Percentiles rank a stretch among this genome's conserved stretches.
Conservation (phyloP, 2,113 vertebrate species). For the Oenanthe oenanthe region DNA sequence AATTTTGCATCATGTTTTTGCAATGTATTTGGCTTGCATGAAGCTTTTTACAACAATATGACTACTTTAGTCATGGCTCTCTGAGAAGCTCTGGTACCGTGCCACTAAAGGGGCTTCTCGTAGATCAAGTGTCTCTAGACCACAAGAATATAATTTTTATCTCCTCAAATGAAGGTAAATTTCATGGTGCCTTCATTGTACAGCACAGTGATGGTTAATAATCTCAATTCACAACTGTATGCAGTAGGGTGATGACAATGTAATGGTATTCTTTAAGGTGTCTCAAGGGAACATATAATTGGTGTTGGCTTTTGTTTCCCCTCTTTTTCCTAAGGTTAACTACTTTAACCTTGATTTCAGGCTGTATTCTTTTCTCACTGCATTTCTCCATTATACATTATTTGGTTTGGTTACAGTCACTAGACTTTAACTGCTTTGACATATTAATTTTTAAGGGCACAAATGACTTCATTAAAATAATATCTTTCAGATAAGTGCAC, state of each 20-base stretch:
- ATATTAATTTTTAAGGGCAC: constrained; percentile 70
- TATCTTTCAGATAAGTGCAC: constrained; percentile 64
- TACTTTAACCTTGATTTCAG: constrained; percentile 62
- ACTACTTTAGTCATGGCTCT: background rate
- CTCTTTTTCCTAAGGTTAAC: constrained; percentile 36
- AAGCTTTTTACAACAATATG: background rate
- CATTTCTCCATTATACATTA: constrained; percentile 61
- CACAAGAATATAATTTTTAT: background rate
- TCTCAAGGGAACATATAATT: background rate
- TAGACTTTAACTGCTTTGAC: constrained; percentile 68
- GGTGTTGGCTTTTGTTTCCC: background rate
- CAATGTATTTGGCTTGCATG: background rate
- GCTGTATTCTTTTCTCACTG: constrained; percentile 56
- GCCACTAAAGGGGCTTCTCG: background rate
- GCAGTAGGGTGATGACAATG: background rate
- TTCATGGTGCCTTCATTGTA: background rate
- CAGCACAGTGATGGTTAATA: background rate
- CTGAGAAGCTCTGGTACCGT: background rate
- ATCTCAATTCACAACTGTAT: background rate
- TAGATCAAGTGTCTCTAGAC: background rate
- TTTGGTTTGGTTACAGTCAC: constrained; percentile 70
- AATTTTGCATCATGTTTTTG: background rate
- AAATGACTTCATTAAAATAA: constrained; percentile 72
- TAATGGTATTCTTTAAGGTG: background rate
- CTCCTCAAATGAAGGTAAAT: background rate